Evolutionary conservation across 53 echinoderm and acorn worm species (phyloP).

Genomic region (Holothuria leucospilota): DNA sequence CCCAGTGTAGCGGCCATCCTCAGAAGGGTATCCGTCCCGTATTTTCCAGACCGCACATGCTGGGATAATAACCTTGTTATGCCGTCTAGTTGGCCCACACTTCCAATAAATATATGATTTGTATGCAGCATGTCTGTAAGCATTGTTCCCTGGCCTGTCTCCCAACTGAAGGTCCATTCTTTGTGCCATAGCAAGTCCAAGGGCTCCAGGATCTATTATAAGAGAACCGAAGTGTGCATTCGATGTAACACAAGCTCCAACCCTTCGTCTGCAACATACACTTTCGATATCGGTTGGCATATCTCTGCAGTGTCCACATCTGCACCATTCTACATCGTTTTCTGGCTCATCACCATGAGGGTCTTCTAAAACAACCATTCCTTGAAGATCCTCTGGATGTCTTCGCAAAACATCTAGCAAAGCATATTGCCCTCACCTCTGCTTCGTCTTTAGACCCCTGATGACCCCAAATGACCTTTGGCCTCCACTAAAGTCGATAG

Average conservation of each 20-base stretch:
- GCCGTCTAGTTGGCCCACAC: neutral
- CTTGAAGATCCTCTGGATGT: no score
- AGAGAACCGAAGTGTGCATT: neutral
- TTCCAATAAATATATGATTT: slow-evolving; percentile 35
- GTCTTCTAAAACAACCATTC: no score
- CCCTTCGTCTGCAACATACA: neutral
- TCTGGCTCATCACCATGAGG: no score
- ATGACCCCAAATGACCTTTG: no score
- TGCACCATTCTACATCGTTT: neutral
- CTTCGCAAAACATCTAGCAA: no score
- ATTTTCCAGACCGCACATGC: slow-evolving; percentile 15
- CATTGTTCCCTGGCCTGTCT: neutral
- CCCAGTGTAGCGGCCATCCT: neutral
- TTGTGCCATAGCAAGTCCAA: slow-evolving; percentile 8
- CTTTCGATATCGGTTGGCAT: neutral
- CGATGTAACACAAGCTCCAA: neutral
- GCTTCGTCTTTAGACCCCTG: no score
- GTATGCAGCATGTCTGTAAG: slow-evolving; percentile 4
- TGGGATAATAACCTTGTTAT: slow-evolving; percentile 12
- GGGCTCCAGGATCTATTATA: neutral
- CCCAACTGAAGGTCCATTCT: neutral
- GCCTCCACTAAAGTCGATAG: no score
- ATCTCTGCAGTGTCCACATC: slow-evolving; percentile 19
- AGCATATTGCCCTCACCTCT: no score
- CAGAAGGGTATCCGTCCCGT: slow-evolving; percentile 9